Evolutionary conservation across 2,797 vertebrate genomes (phyloP).

Genomic region (Phrynocephalus forsythii): DNA sequence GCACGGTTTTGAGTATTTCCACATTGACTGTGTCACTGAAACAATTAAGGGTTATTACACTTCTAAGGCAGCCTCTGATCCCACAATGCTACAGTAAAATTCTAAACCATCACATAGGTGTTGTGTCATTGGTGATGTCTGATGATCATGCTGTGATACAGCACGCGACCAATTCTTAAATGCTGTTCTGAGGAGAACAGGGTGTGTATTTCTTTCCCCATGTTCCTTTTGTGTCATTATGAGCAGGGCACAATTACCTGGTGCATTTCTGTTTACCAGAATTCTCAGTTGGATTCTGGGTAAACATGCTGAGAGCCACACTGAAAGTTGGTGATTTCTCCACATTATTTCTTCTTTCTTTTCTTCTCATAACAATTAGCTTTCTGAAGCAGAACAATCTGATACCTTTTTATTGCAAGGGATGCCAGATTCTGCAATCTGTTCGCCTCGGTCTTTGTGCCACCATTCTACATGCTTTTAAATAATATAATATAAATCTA

Average conservation of each 20-base stretch:
- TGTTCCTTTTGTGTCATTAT: background rate
- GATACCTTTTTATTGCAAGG: no score
- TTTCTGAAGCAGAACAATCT: slow-evolving; percentile 1
- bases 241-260: background rate
- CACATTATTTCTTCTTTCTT: background rate
- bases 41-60: background rate
- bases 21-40: background rate
- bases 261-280: background rate
- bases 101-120: background rate
- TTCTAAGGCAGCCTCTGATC: background rate
- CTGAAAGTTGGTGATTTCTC: background rate
- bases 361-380: background rate
- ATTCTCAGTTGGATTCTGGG: background rate
- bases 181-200: background rate
- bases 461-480: background rate
- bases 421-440: background rate
- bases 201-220: background rate
- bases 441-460: background rate
- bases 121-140: background rate
- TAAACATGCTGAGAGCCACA: background rate
- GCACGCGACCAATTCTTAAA: no score
- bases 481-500: background rate
- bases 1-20: no score
- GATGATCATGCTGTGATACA: background rate
- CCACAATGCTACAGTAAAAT: background rate